Conservation (phyloP, 1,140 invertebrate genomes). For the Rhagoletis zephyria region DNA sequence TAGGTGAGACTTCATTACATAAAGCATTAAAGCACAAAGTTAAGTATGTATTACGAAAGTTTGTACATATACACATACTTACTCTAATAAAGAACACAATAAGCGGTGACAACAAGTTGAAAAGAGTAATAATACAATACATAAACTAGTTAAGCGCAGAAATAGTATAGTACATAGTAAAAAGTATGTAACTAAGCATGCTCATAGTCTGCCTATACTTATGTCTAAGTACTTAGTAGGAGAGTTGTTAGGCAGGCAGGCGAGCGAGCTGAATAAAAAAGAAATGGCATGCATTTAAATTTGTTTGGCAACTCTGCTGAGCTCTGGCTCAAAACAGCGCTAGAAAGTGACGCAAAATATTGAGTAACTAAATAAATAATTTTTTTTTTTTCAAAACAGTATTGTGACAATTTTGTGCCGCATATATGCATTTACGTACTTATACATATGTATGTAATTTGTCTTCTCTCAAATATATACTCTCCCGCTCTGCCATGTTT, state of each 20-base stretch:
- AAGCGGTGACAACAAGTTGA: neutral
- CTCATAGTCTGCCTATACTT: neutral
- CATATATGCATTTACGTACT: no score
- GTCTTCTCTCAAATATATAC: neutral
- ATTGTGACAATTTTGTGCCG: no score
- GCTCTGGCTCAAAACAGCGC: no score
- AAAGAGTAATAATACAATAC: neutral
- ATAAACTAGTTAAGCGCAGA: neutral
- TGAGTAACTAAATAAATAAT: no score
- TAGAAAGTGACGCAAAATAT: no score
- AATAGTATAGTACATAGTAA: neutral
- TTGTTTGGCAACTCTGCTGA: no score
- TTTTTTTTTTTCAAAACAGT: no score
- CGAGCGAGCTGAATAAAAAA: no score
- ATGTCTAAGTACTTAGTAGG: neutral
- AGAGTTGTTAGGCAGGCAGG: neutral
- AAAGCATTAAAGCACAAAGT: neutral
- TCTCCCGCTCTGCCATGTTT: neutral
- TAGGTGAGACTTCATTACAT: neutral
- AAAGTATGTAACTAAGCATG: neutral
- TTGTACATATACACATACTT: neutral
- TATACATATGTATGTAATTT: no score
- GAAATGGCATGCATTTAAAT: no score
- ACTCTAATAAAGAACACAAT: constrained; percentile 14
- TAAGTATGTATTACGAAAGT: neutral